These are phyloP conservation scores for Coelopa frigida DNA, from an alignment of 1,140 invertebrate genomes.

Conservation along the genomic window DNA sequence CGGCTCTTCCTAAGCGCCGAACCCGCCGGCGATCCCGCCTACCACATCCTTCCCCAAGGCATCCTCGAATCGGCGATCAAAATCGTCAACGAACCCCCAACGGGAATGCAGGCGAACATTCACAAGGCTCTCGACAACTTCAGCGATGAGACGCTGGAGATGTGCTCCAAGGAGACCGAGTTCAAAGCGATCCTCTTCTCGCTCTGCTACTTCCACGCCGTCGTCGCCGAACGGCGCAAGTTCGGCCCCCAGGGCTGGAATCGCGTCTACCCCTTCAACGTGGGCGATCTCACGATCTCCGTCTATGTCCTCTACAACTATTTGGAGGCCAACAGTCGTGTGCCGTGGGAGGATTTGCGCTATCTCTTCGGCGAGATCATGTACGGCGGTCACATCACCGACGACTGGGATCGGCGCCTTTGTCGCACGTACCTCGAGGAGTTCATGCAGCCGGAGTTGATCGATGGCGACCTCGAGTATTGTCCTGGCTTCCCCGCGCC, in stretches of 20 bases:
- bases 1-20: constrained; percentile 57
- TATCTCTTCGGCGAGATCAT: constrained; percentile 95
- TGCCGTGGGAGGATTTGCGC: constrained; percentile 88
- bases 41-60: constrained; percentile 61
- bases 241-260: constrained; percentile 97
- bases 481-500: constrained; percentile 78
- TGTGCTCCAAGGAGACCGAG: constrained; percentile 88
- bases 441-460: constrained; percentile 76
- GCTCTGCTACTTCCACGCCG: constrained; percentile 93
- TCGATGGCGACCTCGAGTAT: constrained; percentile 76
- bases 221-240: constrained; percentile 84
- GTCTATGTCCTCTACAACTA: constrained; percentile 89
- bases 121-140: constrained; percentile 94
- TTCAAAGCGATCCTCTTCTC: constrained; percentile 90
- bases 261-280: constrained; percentile 66
- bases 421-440: constrained; percentile 84
- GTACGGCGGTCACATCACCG: constrained; percentile 95
- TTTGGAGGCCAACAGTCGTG: constrained; percentile 76
- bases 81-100: constrained; percentile 93
- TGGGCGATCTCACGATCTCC: constrained; percentile 88
- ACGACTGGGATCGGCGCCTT: constrained; percentile 86
- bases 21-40: constrained; percentile 49
- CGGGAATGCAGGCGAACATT: constrained; percentile 88
- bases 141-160: constrained; percentile 85
- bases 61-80: constrained; percentile 92